Conservation (phyloP, 2,888 invertebrate species). For the Drosophila prostipennis region DNA sequence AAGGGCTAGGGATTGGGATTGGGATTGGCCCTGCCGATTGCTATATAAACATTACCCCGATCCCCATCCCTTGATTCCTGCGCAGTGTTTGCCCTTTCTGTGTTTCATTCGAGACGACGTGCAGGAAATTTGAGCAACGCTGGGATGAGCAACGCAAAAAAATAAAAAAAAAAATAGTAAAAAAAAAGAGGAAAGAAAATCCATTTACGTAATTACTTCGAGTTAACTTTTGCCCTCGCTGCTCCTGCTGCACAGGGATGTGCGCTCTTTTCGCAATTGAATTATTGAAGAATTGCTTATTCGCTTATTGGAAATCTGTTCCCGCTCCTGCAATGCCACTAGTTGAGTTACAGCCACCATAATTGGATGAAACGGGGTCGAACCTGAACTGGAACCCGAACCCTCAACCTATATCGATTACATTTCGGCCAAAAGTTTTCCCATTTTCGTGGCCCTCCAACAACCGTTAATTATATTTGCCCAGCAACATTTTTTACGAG, state of each 20-base stretch:
- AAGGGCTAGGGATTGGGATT: background rate
- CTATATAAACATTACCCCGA: constrained; percentile 67
- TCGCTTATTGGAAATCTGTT: constrained; percentile 73
- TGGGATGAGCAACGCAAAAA: constrained; percentile 7
- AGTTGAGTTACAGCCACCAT: constrained; percentile 36
- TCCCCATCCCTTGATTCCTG: constrained; percentile 36
- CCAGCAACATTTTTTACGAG: constrained; percentile 19
- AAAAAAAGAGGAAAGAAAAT: constrained; percentile 52
- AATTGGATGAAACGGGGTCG: constrained; percentile 40
- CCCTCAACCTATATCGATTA: constrained; percentile 28
- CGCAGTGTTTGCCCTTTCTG: constrained; percentile 35
- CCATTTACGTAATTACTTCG: constrained; percentile 80
- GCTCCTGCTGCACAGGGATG: constrained; percentile 12
- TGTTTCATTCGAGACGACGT: constrained; percentile 56
- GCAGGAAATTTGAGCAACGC: constrained; percentile 77
- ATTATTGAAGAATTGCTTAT: constrained; percentile 68
- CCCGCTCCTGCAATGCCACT: constrained; percentile 6
- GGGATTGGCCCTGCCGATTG: constrained; percentile 37
- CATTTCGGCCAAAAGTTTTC: constrained; percentile 34
- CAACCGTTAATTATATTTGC: constrained; percentile 33
- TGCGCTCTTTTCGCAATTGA: constrained; percentile 63
- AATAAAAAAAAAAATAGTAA: background rate
- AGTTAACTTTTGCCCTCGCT: constrained; percentile 66
- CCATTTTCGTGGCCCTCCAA: constrained; percentile 16
- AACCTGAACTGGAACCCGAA: background rate